Evolutionary conservation across 2,113 vertebrate genomes (phyloP).

Genomic region (Atractosteus spatula): DNA sequence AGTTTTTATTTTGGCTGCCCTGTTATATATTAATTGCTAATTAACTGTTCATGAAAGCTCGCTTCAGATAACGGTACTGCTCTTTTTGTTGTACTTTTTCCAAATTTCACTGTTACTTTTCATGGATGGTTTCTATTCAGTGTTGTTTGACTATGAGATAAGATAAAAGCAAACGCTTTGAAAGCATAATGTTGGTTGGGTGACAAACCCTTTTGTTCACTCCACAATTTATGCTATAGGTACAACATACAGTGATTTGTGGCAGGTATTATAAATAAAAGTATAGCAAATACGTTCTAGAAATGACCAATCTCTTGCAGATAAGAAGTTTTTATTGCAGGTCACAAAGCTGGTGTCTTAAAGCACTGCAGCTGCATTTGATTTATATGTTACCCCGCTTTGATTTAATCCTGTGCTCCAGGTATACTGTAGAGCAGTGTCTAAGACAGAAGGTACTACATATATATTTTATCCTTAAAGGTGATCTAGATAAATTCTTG

Average conservation of each 20-base stretch:
- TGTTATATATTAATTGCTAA: too few relatives aligned
- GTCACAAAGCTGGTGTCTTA: conserved; percentile 32
- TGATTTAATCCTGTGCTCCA: conserved; percentile 37
- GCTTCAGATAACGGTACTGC: too few relatives aligned
- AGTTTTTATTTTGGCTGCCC: too few relatives aligned
- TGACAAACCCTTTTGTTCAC: too few relatives aligned
- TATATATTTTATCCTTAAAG: conserved; percentile 41
- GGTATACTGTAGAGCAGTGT: conserved; percentile 35
- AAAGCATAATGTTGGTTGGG: too few relatives aligned
- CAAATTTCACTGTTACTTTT: too few relatives aligned
- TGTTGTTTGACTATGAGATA: too few relatives aligned
- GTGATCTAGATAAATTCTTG: conserved; percentile 37
- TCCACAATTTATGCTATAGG: conserved; percentile 20
- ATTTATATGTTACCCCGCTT: conserved; percentile 32
- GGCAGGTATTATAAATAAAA: conserved; percentile 32
- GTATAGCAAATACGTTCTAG: conserved; percentile 22
- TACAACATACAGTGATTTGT: conserved; percentile 11
- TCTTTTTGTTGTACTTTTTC: too few relatives aligned
- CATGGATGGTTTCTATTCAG: too few relatives aligned
- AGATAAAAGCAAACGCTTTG: too few relatives aligned
- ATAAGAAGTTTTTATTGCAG: conserved; percentile 38
- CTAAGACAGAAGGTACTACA: conserved; percentile 38
- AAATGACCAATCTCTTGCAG: conserved; percentile 34
- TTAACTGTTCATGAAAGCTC: too few relatives aligned
- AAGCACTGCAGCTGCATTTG: conserved; percentile 20